A percentile compares a stretch with the other conserved stretches of the same genome.
These are phyloP conservation scores for Anabacerthia variegaticeps DNA, from an alignment of 2,797 vertebrate species.

Conservation along the genomic window DNA sequence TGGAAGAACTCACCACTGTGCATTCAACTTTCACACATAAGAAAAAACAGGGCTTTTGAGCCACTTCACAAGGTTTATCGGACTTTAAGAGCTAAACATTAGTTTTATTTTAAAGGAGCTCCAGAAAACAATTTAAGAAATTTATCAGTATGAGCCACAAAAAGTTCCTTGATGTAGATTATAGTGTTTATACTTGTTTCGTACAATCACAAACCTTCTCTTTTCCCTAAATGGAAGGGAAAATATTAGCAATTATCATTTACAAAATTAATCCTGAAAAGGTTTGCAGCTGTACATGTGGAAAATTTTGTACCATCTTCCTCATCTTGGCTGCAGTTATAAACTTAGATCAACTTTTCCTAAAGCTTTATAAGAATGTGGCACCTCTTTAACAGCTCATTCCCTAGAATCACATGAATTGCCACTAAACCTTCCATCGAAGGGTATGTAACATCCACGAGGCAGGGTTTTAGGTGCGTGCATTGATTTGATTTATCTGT, in stretches of 20 bases:
- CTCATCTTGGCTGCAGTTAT: not conserved
- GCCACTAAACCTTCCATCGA: not conserved
- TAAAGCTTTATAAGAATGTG: not conserved
- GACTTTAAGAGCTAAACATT: not conserved
- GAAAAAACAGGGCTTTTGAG: not conserved
- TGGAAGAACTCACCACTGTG: not conserved
- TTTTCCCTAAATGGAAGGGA: not conserved
- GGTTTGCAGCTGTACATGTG: not conserved
- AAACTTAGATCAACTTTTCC: not conserved
- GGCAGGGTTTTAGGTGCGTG: not conserved
- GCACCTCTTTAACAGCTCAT: not conserved
- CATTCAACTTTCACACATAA: not conserved
- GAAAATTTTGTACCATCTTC: not conserved
- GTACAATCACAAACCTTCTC: not conserved
- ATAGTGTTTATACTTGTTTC: not conserved
- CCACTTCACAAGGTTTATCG: not conserved
- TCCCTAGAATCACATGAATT: not conserved
- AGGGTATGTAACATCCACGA: not conserved
- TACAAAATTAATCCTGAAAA: not conserved
- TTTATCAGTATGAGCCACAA: not conserved
- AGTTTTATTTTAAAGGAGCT: not conserved
- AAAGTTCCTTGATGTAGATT: not conserved
- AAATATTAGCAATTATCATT: not conserved
- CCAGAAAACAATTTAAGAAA: not conserved
- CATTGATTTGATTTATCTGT: not conserved